These are phyloP conservation scores for Noctua pronuba DNA, from an alignment of 2,888 invertebrate genomes.

Conservation along the genomic window DNA sequence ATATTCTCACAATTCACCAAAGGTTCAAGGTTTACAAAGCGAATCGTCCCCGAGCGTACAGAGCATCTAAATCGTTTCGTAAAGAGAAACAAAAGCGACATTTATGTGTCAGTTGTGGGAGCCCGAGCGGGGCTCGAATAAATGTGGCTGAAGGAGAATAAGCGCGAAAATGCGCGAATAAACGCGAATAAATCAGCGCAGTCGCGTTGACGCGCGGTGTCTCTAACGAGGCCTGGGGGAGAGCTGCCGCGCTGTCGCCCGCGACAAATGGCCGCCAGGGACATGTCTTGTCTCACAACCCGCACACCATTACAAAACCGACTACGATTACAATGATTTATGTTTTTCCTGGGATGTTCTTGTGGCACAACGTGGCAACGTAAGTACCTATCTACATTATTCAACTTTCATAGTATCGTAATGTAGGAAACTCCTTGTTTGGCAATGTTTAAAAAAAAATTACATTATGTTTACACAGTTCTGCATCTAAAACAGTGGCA, in stretches of 20 bases:
- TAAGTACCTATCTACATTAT: not conserved
- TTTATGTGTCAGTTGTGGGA: slow-evolving; percentile 88
- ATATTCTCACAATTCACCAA: slow-evolving; percentile 38
- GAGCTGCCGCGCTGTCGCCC: slow-evolving; percentile 69
- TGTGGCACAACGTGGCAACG: not conserved
- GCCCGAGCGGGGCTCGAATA: slow-evolving; percentile 70
- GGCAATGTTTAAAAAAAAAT: not conserved
- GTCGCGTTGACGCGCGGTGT: slow-evolving; percentile 78
- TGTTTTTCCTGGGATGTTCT: slow-evolving; percentile 3
- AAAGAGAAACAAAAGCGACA: slow-evolving; percentile 89
- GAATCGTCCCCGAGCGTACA: slow-evolving; percentile 64
- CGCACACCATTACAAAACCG: slow-evolving; percentile 60
- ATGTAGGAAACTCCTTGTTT: not conserved
- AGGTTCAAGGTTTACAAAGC: slow-evolving; percentile 51
- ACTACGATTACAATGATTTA: slow-evolving; percentile 60
- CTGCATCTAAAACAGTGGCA: not conserved
- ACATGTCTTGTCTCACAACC: slow-evolving; percentile 68
- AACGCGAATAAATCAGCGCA: slow-evolving; percentile 83
- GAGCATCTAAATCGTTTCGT: slow-evolving; percentile 79
- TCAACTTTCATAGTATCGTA: not conserved
- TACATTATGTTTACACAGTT: not conserved
- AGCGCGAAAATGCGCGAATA: slow-evolving; percentile 51
- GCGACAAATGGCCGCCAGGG: slow-evolving; percentile 87
- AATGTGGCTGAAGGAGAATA: slow-evolving; percentile 60
- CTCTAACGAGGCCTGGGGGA: slow-evolving; percentile 84